Evolutionary conservation across 2,888 invertebrate species (phyloP).

Genomic region (Hylaea fasciaria): DNA sequence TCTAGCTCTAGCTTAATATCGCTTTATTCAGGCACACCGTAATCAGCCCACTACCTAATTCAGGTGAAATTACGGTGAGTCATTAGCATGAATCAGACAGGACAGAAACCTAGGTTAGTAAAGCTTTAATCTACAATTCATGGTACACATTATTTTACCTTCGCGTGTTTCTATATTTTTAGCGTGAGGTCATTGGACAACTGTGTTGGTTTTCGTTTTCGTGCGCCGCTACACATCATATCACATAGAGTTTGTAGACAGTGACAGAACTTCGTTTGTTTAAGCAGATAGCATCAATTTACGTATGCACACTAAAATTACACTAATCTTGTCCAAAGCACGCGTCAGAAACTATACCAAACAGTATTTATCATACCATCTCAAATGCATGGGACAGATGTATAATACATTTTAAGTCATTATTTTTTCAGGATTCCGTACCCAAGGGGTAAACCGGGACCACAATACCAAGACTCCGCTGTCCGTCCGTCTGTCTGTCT

Average conservation of each 20-base stretch:
- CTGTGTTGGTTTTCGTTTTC: constrained; percentile 45
- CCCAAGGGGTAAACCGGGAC: too few species aligned
- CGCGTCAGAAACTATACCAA: too few species aligned
- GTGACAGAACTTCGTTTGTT: background rate
- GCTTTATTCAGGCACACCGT: constrained; percentile 6
- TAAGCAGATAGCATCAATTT: background rate
- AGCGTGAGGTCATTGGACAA: constrained; percentile 35
- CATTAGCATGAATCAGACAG: constrained; percentile 38
- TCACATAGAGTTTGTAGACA: background rate
- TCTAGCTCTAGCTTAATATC: constrained; percentile 11
- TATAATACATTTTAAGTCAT: too few species aligned
- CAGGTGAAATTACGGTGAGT: constrained; percentile 21
- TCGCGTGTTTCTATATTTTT: constrained; percentile 43
- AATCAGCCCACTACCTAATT: constrained; percentile 23
- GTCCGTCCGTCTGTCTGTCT: too few species aligned
- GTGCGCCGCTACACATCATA: constrained; percentile 37
- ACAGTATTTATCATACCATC: too few species aligned
- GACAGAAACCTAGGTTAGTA: constrained; percentile 32
- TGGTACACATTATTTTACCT: constrained; percentile 39
- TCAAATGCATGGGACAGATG: too few species aligned
- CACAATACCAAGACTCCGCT: too few species aligned
- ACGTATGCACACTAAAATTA: too few species aligned
- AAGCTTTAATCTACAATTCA: constrained; percentile 38
- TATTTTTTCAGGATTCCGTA: too few species aligned
- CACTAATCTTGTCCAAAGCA: too few species aligned